Percentiles rank a stretch among this genome's conserved stretches.
phyloP scores from a whole-genome alignment of 1,140 invertebrate genomes.

The Cydia amplana region DNA sequence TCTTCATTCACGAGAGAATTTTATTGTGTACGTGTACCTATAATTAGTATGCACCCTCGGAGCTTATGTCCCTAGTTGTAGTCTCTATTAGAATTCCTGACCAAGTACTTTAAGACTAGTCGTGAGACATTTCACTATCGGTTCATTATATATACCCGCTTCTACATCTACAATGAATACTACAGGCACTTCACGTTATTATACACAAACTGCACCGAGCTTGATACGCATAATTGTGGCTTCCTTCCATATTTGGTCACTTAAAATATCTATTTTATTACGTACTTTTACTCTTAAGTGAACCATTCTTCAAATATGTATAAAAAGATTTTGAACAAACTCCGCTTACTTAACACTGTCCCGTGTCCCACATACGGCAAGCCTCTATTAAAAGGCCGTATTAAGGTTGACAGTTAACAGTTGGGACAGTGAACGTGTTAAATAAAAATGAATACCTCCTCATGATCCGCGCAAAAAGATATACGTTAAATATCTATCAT shows the following conservation, averaged over 20 bases:
- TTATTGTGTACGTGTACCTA: constrained; percentile 57
- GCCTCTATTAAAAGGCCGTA: too few species aligned
- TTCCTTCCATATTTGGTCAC: constrained; percentile 20
- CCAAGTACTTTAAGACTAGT: constrained; percentile 77
- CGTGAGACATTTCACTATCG: constrained; percentile 52
- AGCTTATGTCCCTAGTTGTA: constrained; percentile 76
- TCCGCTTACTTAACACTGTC: too few species aligned
- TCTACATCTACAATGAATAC: background rate
- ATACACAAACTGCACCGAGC: constrained; percentile 13
- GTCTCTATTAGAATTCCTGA: constrained; percentile 74
- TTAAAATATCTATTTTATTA: constrained; percentile 8
- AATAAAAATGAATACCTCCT: too few species aligned
- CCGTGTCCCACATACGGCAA: too few species aligned
- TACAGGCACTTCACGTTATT: background rate
- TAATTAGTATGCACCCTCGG: constrained; percentile 69
- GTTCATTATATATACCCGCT: constrained; percentile 39
- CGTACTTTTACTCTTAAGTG: background rate
- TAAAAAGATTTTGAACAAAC: background rate
- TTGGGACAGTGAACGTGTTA: too few species aligned
- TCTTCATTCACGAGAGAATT: constrained; percentile 72
- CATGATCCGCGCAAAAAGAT: constrained; percentile 8
- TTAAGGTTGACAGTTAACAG: too few species aligned
- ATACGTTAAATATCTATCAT: constrained; percentile 27
- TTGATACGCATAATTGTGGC: background rate
- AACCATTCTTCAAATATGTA: background rate